phyloP scores from a whole-genome alignment of 2,113 vertebrate species.

The Peucedramus taeniatus region DNA sequence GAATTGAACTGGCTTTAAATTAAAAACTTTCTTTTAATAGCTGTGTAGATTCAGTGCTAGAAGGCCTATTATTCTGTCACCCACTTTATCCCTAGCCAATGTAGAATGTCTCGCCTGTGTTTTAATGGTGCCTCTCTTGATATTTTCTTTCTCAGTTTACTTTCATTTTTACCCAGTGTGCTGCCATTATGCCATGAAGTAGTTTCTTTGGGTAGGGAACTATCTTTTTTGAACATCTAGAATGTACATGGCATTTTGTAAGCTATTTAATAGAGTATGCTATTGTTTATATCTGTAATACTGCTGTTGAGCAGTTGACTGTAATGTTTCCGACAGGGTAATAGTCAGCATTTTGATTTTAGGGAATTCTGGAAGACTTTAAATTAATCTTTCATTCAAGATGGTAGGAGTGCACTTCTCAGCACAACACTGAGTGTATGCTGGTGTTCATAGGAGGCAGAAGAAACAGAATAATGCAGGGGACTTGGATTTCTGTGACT shows the following conservation, averaged over 20 bases:
- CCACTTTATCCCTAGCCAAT: neutral
- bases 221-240: neutral
- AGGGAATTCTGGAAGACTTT: conserved; percentile 6
- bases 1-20: neutral
- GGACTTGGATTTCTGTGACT: neutral
- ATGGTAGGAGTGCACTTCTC: neutral
- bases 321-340: neutral
- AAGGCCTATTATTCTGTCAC: neutral
- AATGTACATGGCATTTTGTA: neutral
- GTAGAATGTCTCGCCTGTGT: neutral
- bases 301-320: neutral
- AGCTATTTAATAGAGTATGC: neutral
- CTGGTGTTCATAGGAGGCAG: neutral
- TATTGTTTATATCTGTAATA: neutral
- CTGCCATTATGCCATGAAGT: neutral
- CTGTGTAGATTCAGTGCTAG: neutral
- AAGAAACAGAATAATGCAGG: neutral
- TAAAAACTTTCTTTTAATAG: neutral
- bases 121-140: neutral
- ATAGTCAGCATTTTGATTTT: conserved; percentile 18
- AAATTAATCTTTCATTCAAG: conserved; percentile 13
- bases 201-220: neutral
- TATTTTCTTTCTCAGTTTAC: neutral
- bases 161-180: neutral
- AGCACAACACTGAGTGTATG: neutral